phyloP scores from a whole-genome alignment of 2,797 vertebrate species.

The Pempheris klunzingeri region DNA sequence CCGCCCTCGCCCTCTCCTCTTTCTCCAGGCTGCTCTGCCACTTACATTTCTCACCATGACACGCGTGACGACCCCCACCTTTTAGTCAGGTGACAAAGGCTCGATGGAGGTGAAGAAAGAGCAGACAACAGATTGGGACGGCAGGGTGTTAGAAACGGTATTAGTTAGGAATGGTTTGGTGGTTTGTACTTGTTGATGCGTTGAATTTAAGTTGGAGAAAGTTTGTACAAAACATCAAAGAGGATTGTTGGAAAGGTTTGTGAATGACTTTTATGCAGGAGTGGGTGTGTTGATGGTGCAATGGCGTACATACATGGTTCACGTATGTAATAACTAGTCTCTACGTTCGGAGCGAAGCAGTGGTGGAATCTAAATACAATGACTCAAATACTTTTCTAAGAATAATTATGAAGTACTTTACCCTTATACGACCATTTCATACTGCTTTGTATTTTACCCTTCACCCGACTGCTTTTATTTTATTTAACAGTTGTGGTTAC shows the following conservation, averaged over 20 bases:
- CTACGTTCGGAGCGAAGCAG: neutral
- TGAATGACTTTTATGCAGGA: conserved; percentile 24
- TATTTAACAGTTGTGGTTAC: neutral
- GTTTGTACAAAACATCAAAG: neutral
- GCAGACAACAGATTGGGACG: conserved; percentile 33
- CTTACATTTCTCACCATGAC: conserved; percentile 80
- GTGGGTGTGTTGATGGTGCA: conserved; percentile 3
- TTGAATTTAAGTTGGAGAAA: conserved; percentile 15
- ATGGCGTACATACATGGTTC: conserved; percentile 15
- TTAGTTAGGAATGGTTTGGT: conserved; percentile 7
- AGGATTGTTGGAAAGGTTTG: neutral
- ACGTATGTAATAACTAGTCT: conserved; percentile 20
- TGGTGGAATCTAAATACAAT: neutral
- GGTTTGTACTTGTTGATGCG: conserved; percentile 5
- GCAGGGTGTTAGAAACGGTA: conserved; percentile 35
- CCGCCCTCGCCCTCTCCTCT: conserved; percentile 67
- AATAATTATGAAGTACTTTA: neutral
- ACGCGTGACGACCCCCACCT: conserved; percentile 69
- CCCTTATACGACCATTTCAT: neutral
- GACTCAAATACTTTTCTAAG: conserved; percentile 1
- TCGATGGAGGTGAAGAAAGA: conserved; percentile 58
- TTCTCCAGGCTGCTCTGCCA: conserved; percentile 69
- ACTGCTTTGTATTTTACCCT: neutral
- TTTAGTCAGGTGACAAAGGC: conserved; percentile 72
- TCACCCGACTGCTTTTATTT: neutral